These are phyloP conservation scores for Stenichneumon culpator DNA, from an alignment of 2,888 invertebrate species.

Conservation along the genomic window DNA sequence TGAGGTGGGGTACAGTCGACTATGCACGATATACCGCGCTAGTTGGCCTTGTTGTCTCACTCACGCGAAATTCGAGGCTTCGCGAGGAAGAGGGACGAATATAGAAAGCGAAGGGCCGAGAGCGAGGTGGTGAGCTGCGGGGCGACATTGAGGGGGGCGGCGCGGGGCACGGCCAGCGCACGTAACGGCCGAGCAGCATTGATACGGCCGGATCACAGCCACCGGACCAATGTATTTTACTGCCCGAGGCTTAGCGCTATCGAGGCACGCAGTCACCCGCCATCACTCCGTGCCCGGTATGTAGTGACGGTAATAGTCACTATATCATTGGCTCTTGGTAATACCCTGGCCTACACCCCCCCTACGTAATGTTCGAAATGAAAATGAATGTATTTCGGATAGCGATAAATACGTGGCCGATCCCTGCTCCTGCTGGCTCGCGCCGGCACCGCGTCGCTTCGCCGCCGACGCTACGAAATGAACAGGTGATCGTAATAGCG, in stretches of 20 bases:
- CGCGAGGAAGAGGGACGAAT: conserved; percentile 55
- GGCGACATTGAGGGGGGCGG: conserved; percentile 49
- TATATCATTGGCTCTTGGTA: conserved; percentile 85
- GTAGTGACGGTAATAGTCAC: conserved; percentile 85
- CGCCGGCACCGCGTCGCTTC: conserved; percentile 76
- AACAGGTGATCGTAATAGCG: conserved; percentile 81
- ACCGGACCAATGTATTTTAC: conserved; percentile 85
- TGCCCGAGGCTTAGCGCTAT: conserved; percentile 85
- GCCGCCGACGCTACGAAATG: conserved; percentile 74
- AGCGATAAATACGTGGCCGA: conserved; percentile 84
- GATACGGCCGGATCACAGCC: conserved; percentile 85
- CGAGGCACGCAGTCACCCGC: conserved; percentile 85
- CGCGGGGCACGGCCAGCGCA: conserved; percentile 74
- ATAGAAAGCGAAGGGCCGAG: conserved; percentile 52
- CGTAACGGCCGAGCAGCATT: conserved; percentile 84
- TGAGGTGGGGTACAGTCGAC: conserved; percentile 37
- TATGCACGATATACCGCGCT: conserved; percentile 38
- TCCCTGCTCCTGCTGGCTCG: conserved; percentile 72
- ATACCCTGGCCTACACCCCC: conserved; percentile 81
- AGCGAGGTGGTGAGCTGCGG: conserved; percentile 29
- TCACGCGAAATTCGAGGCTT: conserved; percentile 44
- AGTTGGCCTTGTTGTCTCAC: conserved; percentile 61
- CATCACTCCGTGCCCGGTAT: conserved; percentile 84
- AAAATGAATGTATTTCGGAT: conserved; percentile 85
- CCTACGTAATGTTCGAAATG: conserved; percentile 84